Evolutionary conservation across 2,888 invertebrate species (phyloP).

Genomic region (Allolobophora icterica): DNA sequence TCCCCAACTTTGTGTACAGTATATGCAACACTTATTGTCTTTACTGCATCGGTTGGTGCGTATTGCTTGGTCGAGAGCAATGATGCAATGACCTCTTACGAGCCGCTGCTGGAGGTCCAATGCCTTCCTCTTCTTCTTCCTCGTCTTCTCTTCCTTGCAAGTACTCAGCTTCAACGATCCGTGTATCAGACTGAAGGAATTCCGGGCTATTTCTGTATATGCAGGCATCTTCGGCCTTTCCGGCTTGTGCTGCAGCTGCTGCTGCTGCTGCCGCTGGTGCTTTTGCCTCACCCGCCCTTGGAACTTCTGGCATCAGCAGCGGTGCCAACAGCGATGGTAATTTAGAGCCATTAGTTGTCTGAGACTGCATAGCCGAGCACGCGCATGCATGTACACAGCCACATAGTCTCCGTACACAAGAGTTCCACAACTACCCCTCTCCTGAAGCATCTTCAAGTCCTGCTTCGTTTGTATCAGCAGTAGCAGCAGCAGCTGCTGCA

Average conservation of each 20-base stretch:
- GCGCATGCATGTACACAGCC: constrained; percentile 1
- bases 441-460: neutral
- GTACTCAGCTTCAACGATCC: neutral
- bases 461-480: neutral
- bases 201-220: constrained; percentile 26
- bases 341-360: neutral
- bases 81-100: neutral
- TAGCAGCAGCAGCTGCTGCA: neutral
- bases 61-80: neutral
- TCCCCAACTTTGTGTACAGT: neutral
- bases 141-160: neutral
- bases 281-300: neutral
- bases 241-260: neutral
- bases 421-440: neutral
- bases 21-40: neutral
- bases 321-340: neutral
- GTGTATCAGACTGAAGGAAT: neutral
- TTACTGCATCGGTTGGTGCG: neutral
- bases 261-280: neutral
- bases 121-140: neutral
- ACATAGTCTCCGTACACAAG: neutral
- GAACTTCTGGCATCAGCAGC: constrained; percentile 20
- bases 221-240: constrained; percentile 18
- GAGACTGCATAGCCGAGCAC: neutral
- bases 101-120: neutral